A percentile compares a stretch with the other conserved stretches of the same genome.
Evolutionary conservation across 64 coral and sea anemone species (phyloP).

Genomic region (Anthopleura sola): DNA sequence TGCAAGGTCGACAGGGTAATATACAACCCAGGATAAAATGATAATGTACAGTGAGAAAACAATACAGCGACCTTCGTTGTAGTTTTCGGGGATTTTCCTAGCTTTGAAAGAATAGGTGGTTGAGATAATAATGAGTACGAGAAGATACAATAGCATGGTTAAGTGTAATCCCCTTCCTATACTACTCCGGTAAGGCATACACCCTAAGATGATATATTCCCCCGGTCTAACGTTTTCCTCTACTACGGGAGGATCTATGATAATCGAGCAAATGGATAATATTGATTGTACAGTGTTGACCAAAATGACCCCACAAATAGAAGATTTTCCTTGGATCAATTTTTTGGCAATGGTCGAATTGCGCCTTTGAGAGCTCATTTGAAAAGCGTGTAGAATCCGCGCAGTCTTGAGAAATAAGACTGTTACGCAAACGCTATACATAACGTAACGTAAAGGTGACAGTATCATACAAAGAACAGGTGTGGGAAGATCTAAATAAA

Average conservation of each 20-base stretch:
- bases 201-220: slow-evolving; percentile 19
- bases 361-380: neutral
- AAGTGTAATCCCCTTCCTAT: slow-evolving; percentile 10
- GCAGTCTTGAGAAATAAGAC: slow-evolving; percentile 43
- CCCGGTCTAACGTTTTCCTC: neutral
- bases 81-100: slow-evolving; percentile 50
- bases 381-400: slow-evolving; percentile 46
- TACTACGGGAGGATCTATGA: slow-evolving; percentile 4
- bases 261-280: neutral
- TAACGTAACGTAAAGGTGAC: slow-evolving; percentile 31
- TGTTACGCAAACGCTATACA: slow-evolving; percentile 16
- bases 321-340: slow-evolving; percentile 4
- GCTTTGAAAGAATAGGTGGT: slow-evolving; percentile 27
- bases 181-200: slow-evolving; percentile 13
- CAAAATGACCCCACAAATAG: neutral
- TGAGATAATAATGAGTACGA: neutral
- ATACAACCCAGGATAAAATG: slow-evolving; percentile 17
- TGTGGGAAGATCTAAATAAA: slow-evolving; percentile 33
- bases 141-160: neutral
- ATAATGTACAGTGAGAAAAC: slow-evolving; percentile 39
- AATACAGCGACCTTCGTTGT: slow-evolving; percentile 32
- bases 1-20: slow-evolving; percentile 25
- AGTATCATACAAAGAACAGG: slow-evolving; percentile 26
- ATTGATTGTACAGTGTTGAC: neutral
- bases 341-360: neutral